These are phyloP conservation scores for Passer domesticus DNA, from an alignment of 2,113 vertebrate species.

Conservation along the genomic window DNA sequence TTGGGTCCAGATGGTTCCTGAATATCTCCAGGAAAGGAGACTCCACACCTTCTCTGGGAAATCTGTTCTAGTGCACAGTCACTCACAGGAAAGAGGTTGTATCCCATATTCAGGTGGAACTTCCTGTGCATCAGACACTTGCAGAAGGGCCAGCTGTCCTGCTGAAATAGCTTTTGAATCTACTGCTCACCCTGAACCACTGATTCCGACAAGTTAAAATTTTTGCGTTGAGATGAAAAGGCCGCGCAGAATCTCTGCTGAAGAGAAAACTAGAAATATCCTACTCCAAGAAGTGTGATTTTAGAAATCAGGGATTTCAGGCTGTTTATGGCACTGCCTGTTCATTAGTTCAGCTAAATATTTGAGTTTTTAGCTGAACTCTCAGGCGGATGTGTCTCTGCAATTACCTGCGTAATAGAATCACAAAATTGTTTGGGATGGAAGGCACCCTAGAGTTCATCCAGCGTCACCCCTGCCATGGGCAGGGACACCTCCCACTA, in stretches of 20 bases:
- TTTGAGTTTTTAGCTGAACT: neutral
- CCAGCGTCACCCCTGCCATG: accelerated
- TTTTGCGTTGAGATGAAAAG: neutral
- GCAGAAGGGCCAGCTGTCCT: neutral
- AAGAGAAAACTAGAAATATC: neutral
- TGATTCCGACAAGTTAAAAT: neutral
- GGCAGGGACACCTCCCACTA: accelerated
- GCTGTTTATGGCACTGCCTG: neutral
- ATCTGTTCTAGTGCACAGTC: neutral
- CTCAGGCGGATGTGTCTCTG: neutral
- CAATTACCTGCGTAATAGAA: neutral
- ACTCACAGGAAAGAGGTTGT: too few species aligned
- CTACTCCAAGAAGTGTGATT: neutral
- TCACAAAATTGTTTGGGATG: neutral
- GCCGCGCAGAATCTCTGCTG: neutral
- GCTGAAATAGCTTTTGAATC: neutral
- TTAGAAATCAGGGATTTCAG: neutral
- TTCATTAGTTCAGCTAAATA: neutral
- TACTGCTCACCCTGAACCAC: neutral
- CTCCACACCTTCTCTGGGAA: neutral
- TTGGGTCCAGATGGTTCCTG: too few species aligned
- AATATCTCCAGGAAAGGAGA: neutral
- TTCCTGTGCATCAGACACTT: neutral
- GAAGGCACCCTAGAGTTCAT: neutral
- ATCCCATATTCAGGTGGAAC: neutral